phyloP scores from a whole-genome alignment of 2,888 invertebrate genomes.

The Drosophila kuntzei region DNA sequence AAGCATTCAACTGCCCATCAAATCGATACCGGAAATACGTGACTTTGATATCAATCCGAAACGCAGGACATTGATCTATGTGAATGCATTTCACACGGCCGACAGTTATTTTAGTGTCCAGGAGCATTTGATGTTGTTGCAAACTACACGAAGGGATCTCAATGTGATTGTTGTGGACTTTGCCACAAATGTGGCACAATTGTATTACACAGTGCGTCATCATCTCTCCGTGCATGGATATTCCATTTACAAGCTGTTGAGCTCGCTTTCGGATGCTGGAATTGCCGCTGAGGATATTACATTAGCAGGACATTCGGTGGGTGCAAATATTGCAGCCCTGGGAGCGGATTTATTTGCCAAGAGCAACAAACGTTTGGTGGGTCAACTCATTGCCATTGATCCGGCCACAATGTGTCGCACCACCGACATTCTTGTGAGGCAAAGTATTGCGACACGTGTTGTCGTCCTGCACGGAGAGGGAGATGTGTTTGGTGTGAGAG shows the following conservation, averaged over 20 bases:
- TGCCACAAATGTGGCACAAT: constrained; percentile 74
- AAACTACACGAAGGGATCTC: constrained; percentile 73
- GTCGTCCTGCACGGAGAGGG: constrained; percentile 83
- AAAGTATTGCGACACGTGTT: constrained; percentile 70
- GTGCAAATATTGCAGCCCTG: constrained; percentile 83
- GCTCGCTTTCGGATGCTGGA: constrained; percentile 62
- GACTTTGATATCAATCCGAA: constrained; percentile 78
- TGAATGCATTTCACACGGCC: constrained; percentile 78
- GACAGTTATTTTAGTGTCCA: constrained; percentile 80
- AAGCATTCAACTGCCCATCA: constrained; percentile 79
- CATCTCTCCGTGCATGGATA: constrained; percentile 78
- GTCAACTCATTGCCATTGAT: constrained; percentile 81
- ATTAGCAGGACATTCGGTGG: constrained; percentile 82
- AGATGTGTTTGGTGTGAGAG: constrained; percentile 77
- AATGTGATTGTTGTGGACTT: constrained; percentile 82
- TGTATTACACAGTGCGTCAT: constrained; percentile 82
- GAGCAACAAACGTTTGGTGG: constrained; percentile 60
- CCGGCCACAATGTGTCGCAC: constrained; percentile 81
- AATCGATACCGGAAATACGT: constrained; percentile 73
- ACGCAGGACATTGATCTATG: constrained; percentile 78
- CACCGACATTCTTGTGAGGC: constrained; percentile 71
- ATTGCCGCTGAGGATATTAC: constrained; percentile 66
- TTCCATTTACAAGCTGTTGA: constrained; percentile 74
- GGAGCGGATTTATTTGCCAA: constrained; percentile 71
- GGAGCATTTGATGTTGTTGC: constrained; percentile 76